Evolutionary conservation across 1,140 invertebrate species (phyloP).

Genomic region (Drosophila chauvacae): DNA sequence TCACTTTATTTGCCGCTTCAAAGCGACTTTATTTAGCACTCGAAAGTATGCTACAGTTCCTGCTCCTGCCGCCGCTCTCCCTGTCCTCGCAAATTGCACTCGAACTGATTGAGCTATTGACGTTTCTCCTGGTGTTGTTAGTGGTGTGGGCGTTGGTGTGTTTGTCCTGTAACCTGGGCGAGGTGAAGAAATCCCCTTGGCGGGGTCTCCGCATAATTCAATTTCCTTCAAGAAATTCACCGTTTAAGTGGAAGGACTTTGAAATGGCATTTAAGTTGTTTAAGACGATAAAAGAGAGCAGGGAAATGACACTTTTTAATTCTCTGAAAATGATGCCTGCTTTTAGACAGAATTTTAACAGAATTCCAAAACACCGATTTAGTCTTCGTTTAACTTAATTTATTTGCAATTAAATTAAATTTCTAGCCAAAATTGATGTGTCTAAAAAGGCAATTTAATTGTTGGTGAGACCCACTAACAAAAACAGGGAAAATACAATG

Average conservation of each 20-base stretch:
- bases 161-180: neutral
- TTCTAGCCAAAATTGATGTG: slow-evolving; percentile 1
- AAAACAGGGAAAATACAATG: slow-evolving; percentile 36
- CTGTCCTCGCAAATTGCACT: slow-evolving; percentile 61
- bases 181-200: slow-evolving; percentile 18
- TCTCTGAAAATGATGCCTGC: neutral
- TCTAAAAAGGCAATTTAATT: slow-evolving; percentile 24
- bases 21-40: slow-evolving; percentile 62
- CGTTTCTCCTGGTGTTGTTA: neutral
- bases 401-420: slow-evolving; percentile 4
- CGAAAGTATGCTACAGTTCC: slow-evolving; percentile 59
- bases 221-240: slow-evolving; percentile 43
- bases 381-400: no score
- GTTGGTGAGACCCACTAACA: slow-evolving; percentile 19
- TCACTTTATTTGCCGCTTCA: slow-evolving; percentile 50
- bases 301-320: neutral
- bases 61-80: neutral
- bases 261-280: slow-evolving; percentile 26
- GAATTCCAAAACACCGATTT: neutral
- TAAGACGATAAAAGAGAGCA: slow-evolving; percentile 1
- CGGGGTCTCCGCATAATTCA: slow-evolving; percentile 46
- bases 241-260: slow-evolving; percentile 35
- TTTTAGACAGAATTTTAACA: neutral
- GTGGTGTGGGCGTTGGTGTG: neutral
- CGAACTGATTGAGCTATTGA: slow-evolving; percentile 71